A percentile compares a stretch with the other conserved stretches of the same genome.
phyloP scores from a whole-genome alignment of 2,113 vertebrate species.

The Anguilla japonica region DNA sequence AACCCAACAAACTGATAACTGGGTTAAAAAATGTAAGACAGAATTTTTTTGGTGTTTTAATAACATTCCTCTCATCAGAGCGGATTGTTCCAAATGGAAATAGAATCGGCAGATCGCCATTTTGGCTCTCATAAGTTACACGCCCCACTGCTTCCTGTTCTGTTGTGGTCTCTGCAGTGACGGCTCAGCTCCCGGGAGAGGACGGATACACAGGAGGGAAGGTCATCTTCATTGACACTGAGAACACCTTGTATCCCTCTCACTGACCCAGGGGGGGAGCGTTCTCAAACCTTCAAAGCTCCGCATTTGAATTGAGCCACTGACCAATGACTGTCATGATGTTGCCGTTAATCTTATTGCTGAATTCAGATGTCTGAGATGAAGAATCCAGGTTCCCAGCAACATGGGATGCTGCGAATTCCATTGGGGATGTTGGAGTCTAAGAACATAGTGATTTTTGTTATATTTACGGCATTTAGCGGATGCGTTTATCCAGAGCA shows the following conservation, averaged over 20 bases:
- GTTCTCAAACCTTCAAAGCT: background rate
- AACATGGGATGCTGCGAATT: background rate
- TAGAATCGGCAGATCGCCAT: background rate
- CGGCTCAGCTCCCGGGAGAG: constrained; percentile 89
- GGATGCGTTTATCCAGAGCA: too few species aligned
- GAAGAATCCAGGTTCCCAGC: background rate
- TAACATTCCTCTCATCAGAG: background rate
- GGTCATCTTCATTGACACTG: constrained; percentile 95
- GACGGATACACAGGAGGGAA: constrained; percentile 91
- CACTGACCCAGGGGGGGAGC: constrained; percentile 60
- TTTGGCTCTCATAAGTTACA: background rate
- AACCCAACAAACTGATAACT: background rate
- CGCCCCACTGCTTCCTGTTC: background rate
- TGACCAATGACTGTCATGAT: background rate
- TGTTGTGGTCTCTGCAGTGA: constrained; percentile 70
- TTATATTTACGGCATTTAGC: background rate
- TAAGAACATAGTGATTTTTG: background rate
- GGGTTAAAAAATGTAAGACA: background rate
- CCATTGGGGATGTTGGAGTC: background rate
- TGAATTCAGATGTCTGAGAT: background rate
- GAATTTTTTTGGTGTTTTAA: background rate
- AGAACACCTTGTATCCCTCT: constrained; percentile 97
- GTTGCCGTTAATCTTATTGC: background rate
- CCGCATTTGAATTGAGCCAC: background rate
- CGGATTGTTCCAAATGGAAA: background rate